A percentile compares a stretch with the other conserved stretches of the same genome.
These are phyloP conservation scores for Ageneiosus marmoratus DNA, from an alignment of 2,113 vertebrate species.

Conservation along the genomic window DNA sequence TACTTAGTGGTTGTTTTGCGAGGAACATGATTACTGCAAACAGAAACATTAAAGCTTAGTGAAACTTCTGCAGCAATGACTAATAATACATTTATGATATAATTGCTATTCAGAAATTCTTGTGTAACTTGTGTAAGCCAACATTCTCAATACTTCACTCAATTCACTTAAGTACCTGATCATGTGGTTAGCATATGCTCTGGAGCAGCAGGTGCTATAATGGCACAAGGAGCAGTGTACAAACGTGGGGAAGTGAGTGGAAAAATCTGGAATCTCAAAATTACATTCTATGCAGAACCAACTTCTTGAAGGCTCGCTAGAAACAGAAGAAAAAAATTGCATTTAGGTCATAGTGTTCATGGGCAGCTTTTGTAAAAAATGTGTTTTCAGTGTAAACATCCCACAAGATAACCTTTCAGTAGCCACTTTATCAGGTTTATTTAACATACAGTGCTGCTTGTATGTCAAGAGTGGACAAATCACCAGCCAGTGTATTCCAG, in stretches of 20 bases:
- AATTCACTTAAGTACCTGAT: conserved; percentile 75
- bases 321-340: not conserved
- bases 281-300: conserved; percentile 84
- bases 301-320: conserved; percentile 68
- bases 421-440: not conserved
- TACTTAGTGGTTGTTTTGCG: conserved; percentile 80
- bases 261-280: conserved; percentile 81
- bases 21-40: conserved; percentile 79
- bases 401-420: not conserved
- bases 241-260: conserved; percentile 84
- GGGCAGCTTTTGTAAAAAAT: not conserved
- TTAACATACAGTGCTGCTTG: not conserved
- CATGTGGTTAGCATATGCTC: conserved; percentile 89
- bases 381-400: not conserved
- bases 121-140: not conserved
- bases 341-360: not conserved
- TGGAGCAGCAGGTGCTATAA: conserved; percentile 85
- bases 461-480: not conserved
- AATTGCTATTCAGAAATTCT: not conserved
- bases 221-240: conserved; percentile 85
- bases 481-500: not conserved
- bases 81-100: not conserved
- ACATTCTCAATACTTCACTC: not conserved
- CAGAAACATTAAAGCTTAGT: conserved; percentile 30
- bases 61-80: not conserved